A percentile compares a stretch with the other conserved stretches of the same genome.
Conservation (phyloP, 2,888 invertebrate species). For the Salticus scenicus region DNA sequence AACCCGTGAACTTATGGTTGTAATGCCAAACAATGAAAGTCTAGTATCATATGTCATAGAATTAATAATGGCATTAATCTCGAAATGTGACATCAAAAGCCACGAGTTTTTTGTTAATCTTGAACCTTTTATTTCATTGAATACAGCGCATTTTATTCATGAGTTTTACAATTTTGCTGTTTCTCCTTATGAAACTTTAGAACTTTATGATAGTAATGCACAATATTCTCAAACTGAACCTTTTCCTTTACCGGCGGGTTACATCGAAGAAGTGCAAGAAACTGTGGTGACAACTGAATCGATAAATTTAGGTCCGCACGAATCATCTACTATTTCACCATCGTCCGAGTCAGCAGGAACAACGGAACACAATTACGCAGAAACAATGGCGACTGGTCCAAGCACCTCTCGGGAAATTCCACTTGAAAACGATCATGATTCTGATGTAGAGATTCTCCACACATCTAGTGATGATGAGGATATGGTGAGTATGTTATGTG, state of each 20-base stretch:
- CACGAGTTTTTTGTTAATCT: slow-evolving; percentile 83
- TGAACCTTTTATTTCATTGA: slow-evolving; percentile 82
- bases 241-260: too few species aligned
- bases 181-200: slow-evolving; percentile 87
- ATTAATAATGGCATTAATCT: slow-evolving; percentile 83
- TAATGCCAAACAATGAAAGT: slow-evolving; percentile 76
- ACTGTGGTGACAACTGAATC: slow-evolving; percentile 22
- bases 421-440: too few species aligned
- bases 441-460: too few species aligned
- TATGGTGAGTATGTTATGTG: slow-evolving; percentile 81
- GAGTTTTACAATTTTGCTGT: slow-evolving; percentile 90
- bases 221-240: slow-evolving; percentile 73
- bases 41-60: slow-evolving; percentile 80
- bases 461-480: slow-evolving; percentile 37
- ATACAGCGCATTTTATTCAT: slow-evolving; percentile 91
- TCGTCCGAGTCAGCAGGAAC: slow-evolving; percentile 53
- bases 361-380: slow-evolving; percentile 3
- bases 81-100: slow-evolving; percentile 77
- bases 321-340: too few species aligned
- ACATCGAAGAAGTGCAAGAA: background rate
- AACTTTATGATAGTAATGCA: slow-evolving; percentile 79
- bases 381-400: slow-evolving; percentile 28
- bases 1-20: slow-evolving; percentile 87
- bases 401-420: slow-evolving; percentile 30
- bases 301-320: too few species aligned